Evolutionary conservation across 2,113 vertebrate species (phyloP).

Genomic region (Cettia cetti): DNA sequence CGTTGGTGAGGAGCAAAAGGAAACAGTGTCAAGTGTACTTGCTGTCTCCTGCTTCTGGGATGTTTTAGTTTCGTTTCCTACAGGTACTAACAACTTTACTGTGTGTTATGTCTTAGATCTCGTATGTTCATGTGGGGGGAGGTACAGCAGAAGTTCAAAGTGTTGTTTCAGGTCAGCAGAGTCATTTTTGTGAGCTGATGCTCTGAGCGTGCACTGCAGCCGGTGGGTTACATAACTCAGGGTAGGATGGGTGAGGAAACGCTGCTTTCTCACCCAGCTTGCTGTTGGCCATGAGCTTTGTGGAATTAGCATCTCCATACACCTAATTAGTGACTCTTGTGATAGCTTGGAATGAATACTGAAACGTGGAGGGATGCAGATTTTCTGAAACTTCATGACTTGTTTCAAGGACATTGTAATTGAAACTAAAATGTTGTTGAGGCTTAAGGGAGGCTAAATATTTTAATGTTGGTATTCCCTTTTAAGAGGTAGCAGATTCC

Average conservation of each 20-base stretch:
- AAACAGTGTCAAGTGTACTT: too few species aligned
- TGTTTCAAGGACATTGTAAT: background rate
- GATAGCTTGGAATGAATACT: background rate
- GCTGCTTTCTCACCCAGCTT: background rate
- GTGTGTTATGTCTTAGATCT: background rate
- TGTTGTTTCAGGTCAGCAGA: background rate
- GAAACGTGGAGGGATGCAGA: background rate
- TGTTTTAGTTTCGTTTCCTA: background rate
- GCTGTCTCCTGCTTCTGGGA: background rate
- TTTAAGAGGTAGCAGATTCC: background rate
- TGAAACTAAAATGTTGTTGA: background rate
- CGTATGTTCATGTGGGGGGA: fast-evolving
- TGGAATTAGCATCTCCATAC: background rate
- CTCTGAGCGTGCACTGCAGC: background rate
- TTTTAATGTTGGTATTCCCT: background rate
- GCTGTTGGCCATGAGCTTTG: background rate
- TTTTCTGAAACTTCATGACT: background rate
- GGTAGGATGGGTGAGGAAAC: background rate
- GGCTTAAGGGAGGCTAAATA: background rate
- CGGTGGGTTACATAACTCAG: background rate
- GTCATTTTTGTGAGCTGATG: background rate
- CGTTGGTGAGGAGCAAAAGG: background rate
- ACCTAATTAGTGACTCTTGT: background rate
- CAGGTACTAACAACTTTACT: fast-evolving
- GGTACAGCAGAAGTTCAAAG: background rate